Evolutionary conservation across 2,113 vertebrate genomes (phyloP).

Genomic region (Pseudonaja textilis): DNA sequence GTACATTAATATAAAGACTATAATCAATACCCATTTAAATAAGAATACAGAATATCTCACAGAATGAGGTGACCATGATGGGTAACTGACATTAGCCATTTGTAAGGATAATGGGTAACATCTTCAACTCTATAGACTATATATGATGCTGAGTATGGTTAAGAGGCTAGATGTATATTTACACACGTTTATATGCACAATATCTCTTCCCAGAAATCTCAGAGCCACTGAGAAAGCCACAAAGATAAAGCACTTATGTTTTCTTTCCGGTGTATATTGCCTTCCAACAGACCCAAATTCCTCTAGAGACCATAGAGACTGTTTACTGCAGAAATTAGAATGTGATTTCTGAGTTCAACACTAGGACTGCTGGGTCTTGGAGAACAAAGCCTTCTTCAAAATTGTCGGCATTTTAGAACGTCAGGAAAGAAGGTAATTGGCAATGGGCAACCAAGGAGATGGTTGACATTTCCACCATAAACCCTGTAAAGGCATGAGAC

Average conservation of each 20-base stretch:
- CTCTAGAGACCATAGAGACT: neutral
- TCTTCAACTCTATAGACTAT: neutral
- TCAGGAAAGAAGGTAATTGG: neutral
- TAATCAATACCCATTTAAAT: neutral
- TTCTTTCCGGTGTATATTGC: neutral
- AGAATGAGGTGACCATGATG: neutral
- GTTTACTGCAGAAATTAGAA: neutral
- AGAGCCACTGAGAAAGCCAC: neutral
- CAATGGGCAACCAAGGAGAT: neutral
- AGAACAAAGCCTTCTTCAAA: neutral
- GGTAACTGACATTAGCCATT: neutral
- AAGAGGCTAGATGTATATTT: neutral
- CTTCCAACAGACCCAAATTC: neutral
- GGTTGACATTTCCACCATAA: neutral
- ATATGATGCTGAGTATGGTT: neutral
- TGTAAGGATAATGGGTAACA: neutral
- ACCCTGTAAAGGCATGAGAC: neutral
- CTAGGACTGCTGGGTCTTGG: neutral
- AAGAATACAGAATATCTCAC: neutral
- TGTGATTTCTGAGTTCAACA: neutral
- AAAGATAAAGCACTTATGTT: neutral
- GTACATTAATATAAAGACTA: neutral
- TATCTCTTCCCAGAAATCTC: neutral
- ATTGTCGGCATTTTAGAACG: neutral
- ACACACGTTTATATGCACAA: neutral